phyloP scores from a whole-genome alignment of 2,113 vertebrate genomes.

The Desmodus rotundus region DNA sequence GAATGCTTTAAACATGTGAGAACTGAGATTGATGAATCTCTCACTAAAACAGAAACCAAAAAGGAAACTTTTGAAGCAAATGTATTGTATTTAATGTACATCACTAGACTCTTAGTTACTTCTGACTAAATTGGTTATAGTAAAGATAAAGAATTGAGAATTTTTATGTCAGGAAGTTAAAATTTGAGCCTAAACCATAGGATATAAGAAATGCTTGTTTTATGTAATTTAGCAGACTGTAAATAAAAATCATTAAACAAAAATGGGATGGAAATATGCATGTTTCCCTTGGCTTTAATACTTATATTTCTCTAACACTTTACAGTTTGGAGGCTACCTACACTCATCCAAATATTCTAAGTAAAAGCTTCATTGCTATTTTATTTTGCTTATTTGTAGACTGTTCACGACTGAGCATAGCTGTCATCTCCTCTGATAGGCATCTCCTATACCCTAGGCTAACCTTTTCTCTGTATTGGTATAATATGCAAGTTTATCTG shows the following conservation, averaged over 20 bases:
- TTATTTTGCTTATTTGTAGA: not conserved
- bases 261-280: not conserved
- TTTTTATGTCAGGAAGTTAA: not conserved
- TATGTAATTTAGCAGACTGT: not conserved
- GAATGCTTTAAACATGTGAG: not conserved
- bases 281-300: not conserved
- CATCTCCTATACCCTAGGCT: not conserved
- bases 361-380: not conserved
- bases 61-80: not conserved
- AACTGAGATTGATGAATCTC: not conserved
- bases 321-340: not conserved
- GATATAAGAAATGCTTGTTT: not conserved
- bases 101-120: not conserved
- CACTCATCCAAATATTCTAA: constrained; percentile 4
- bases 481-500: not conserved
- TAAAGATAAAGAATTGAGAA: not conserved
- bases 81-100: not conserved
- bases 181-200: not conserved
- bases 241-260: constrained; percentile 26
- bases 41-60: not conserved
- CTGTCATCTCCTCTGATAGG: not conserved
- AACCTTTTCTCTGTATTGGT: not conserved
- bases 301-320: not conserved
- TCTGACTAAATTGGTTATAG: not conserved
- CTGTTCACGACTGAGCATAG: not conserved